A percentile compares a stretch with the other conserved stretches of the same genome.
phyloP scores from a whole-genome alignment of 35 echinoderm and acorn worm species.

The Apostichopus parvimensis region DNA sequence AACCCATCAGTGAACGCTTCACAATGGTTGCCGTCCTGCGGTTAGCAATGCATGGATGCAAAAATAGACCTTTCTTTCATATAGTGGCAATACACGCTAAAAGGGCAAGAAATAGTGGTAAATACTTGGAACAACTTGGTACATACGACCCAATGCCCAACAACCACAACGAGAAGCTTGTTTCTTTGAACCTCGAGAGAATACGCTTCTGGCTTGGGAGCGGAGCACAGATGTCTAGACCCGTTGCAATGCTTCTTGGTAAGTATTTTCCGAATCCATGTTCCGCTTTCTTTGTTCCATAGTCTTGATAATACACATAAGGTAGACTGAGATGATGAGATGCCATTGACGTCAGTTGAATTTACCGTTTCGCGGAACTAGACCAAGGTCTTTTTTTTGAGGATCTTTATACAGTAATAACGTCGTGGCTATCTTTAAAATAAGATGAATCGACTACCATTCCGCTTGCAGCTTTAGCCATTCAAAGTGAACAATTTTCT shows the following conservation, averaged over 20 bases:
- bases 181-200: slow-evolving; percentile 82
- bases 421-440: too few species aligned
- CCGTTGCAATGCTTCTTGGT: slow-evolving; percentile 84
- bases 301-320: too few species aligned
- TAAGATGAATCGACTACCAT: too few species aligned
- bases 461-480: too few species aligned
- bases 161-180: slow-evolving; percentile 92
- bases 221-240: slow-evolving; percentile 80
- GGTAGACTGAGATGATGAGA: background rate
- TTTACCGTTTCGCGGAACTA: slow-evolving; percentile 12
- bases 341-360: background rate
- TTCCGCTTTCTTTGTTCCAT: background rate
- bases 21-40: slow-evolving; percentile 61
- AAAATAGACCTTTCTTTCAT: slow-evolving; percentile 90
- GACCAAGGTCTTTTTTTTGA: background rate
- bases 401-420: too few species aligned
- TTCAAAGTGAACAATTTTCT: too few species aligned
- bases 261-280: slow-evolving; percentile 1
- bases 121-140: slow-evolving; percentile 81
- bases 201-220: slow-evolving; percentile 79
- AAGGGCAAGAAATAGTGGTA: slow-evolving; percentile 57
- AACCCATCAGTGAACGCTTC: background rate
- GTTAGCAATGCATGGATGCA: slow-evolving; percentile 80
- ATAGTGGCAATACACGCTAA: slow-evolving; percentile 76
- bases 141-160: slow-evolving; percentile 99